Percentiles rank a stretch among this genome's conserved stretches.
Evolutionary conservation across 2,797 vertebrate genomes (phyloP).

Genomic region (Gymnopithys bicolor): DNA sequence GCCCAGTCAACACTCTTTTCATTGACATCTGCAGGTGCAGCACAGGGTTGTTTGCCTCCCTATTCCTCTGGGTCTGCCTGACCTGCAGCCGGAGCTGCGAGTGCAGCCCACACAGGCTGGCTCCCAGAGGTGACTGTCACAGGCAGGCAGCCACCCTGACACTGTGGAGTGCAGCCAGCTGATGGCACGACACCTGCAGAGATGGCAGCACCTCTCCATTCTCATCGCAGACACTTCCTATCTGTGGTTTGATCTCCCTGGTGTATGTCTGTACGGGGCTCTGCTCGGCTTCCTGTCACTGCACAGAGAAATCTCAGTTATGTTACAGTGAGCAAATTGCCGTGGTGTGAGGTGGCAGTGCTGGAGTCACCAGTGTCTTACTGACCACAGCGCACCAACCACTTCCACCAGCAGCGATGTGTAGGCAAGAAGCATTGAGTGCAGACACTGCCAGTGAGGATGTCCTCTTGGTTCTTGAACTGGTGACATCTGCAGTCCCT

Average conservation of each 20-base stretch:
- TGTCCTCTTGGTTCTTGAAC: neutral
- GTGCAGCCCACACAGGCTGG: accelerated
- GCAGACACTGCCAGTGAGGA: neutral
- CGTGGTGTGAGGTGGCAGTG: accelerated
- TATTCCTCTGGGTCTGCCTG: neutral
- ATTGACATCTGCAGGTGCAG: neutral
- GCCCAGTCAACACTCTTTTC: accelerated
- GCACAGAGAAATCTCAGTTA: neutral
- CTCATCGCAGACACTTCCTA: neutral
- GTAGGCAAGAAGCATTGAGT: neutral
- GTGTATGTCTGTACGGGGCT: accelerated
- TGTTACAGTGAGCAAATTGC: accelerated
- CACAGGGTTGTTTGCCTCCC: neutral
- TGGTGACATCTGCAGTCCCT: neutral
- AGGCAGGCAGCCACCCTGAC: neutral
- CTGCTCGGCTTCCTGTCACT: neutral
- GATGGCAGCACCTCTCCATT: accelerated
- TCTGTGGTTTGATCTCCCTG: neutral
- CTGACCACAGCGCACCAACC: neutral
- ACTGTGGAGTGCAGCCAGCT: neutral
- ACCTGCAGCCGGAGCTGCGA: accelerated
- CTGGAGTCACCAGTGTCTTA: neutral
- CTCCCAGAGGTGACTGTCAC: accelerated
- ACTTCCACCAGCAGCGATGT: neutral
- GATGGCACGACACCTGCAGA: accelerated